phyloP scores from a whole-genome alignment of 2,797 vertebrate genomes.

The Chrysocyon brachyurus region DNA sequence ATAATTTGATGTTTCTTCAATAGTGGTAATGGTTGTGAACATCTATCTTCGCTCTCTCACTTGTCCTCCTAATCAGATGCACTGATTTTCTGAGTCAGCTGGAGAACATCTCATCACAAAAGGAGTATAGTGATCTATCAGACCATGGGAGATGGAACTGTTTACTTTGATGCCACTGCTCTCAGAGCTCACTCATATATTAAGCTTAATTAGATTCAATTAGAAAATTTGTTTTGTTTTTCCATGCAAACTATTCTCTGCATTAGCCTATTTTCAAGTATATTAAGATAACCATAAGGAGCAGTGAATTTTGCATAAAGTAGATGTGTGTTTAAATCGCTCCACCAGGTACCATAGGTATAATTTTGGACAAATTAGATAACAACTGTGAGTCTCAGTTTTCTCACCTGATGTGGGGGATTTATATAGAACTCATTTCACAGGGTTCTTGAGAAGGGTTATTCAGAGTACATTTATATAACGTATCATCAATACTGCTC shows the following conservation, averaged over 20 bases:
- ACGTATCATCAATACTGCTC: not conserved
- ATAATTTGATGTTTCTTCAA: not conserved
- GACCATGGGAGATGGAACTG: not conserved
- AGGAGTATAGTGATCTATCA: not conserved
- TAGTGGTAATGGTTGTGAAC: not conserved
- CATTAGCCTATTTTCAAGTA: slow-evolving; percentile 39
- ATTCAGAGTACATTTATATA: not conserved
- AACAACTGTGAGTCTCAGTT: slow-evolving; percentile 7
- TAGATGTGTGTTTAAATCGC: slow-evolving; percentile 19
- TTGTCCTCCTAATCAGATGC: not conserved
- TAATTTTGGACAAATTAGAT: not conserved
- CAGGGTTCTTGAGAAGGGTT: not conserved
- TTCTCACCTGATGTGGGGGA: not conserved
- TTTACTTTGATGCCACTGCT: not conserved
- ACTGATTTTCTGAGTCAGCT: not conserved
- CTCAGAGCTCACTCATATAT: not conserved
- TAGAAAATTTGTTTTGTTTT: slow-evolving; percentile 3
- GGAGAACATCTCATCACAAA: not conserved
- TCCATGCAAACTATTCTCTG: not conserved
- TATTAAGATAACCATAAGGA: not conserved
- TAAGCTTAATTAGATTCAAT: not conserved
- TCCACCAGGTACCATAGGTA: not conserved
- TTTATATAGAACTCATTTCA: not conserved
- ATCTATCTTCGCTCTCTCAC: not conserved
- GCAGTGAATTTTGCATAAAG: not conserved